phyloP scores from a whole-genome alignment of 2,888 invertebrate genomes.

The Drosophila limbata region DNA sequence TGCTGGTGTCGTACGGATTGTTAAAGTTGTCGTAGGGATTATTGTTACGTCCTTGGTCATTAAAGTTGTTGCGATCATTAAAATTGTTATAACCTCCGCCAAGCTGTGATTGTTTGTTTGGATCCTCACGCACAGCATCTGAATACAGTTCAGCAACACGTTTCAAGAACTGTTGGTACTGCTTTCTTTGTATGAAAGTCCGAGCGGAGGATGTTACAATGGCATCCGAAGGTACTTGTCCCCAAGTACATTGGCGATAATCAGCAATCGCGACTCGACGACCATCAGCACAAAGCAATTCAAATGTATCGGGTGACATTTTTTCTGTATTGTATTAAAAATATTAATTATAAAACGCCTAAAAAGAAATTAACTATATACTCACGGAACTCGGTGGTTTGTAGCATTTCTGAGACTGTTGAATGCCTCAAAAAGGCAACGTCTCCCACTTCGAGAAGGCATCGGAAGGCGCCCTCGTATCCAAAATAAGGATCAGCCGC shows the following conservation, averaged over 20 bases:
- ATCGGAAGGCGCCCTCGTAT: conserved; percentile 95
- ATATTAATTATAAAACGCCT: not conserved
- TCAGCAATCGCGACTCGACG: conserved; percentile 89
- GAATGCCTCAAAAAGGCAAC: conserved; percentile 96
- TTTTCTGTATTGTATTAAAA: conserved; percentile 86
- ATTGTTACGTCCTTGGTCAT: conserved; percentile 63
- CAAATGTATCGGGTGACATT: conserved; percentile 89
- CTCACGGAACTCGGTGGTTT: conserved; percentile 88
- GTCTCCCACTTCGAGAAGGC: conserved; percentile 93
- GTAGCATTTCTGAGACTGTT: conserved; percentile 90
- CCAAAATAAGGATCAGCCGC: conserved; percentile 95
- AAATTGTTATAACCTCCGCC: conserved; percentile 45
- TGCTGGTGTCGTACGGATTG: conserved; percentile 51
- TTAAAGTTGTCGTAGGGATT: conserved; percentile 58
- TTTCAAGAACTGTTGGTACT: conserved; percentile 89
- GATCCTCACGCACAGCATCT: conserved; percentile 69
- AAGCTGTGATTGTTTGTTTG: conserved; percentile 52
- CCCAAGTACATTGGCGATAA: conserved; percentile 94
- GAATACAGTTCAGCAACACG: conserved; percentile 87
- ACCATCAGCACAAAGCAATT: conserved; percentile 93
- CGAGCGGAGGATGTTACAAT: conserved; percentile 94
- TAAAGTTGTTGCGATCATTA: conserved; percentile 68
- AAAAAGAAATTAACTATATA: not conserved
- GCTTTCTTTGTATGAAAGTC: conserved; percentile 82
- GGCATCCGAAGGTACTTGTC: conserved; percentile 92